Evolutionary conservation across 2,113 vertebrate species (phyloP).

Genomic region (Microtus pennsylvanicus): DNA sequence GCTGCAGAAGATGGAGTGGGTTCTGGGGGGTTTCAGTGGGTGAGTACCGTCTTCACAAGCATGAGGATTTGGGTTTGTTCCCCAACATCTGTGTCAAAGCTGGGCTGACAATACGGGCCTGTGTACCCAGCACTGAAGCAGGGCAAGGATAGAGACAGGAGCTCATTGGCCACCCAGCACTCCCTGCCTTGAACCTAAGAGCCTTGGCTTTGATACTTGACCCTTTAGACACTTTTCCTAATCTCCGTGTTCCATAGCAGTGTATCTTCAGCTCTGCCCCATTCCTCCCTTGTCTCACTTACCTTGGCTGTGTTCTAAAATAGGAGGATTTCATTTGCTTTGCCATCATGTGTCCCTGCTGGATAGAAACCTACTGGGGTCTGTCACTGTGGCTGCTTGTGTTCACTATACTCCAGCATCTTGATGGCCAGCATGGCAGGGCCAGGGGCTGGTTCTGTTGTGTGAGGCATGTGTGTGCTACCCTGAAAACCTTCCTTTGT

Average conservation of each 20-base stretch:
- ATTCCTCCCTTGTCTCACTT: too few species aligned
- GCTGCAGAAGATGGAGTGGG: too few species aligned
- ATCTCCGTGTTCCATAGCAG: neutral
- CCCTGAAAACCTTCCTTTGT: neutral
- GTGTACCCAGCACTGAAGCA: neutral
- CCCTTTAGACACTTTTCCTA: neutral
- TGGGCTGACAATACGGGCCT: neutral
- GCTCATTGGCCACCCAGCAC: neutral
- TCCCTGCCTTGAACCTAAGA: neutral
- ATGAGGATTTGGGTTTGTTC: neutral
- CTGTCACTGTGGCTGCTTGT: neutral
- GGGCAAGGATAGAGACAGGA: neutral
- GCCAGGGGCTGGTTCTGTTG: neutral
- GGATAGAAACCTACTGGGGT: neutral
- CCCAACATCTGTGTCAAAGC: too few species aligned
- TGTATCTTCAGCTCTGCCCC: fast-evolving
- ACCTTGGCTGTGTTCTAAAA: neutral
- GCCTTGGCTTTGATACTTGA: fast-evolving
- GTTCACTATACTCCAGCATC: too few species aligned
- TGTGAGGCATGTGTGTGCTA: neutral
- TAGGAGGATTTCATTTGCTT: neutral
- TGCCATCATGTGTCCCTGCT: neutral
- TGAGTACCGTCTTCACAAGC: neutral
- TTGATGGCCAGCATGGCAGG: fast-evolving
- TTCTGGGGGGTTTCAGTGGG: too few species aligned